Evolutionary conservation across 2,888 invertebrate genomes (phyloP).

Genomic region (Pseudococcus viburni): DNA sequence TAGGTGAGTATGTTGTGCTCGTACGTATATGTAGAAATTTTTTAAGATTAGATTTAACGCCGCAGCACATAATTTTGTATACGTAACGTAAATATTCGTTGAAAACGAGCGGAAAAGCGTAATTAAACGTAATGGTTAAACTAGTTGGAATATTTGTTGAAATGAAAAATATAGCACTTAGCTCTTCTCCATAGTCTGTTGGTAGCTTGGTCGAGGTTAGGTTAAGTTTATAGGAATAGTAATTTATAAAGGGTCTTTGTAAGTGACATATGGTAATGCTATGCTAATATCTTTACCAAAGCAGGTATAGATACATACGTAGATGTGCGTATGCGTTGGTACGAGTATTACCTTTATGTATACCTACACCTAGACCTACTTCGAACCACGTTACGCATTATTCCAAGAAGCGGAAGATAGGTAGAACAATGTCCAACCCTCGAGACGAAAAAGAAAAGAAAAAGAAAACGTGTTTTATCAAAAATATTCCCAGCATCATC

Average conservation of each 20-base stretch:
- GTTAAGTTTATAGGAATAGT: conserved; percentile 35
- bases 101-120: conserved; percentile 34
- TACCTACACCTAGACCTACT: neutral
- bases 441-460: neutral
- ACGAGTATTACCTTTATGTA: neutral
- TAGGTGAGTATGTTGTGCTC: neutral
- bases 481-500: neutral
- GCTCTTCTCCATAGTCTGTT: conserved; percentile 19
- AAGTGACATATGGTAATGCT: conserved; percentile 55
- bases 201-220: conserved; percentile 30
- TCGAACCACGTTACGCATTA: conserved; percentile 5
- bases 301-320: neutral
- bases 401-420: neutral
- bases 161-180: conserved; percentile 55
- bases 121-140: conserved; percentile 50
- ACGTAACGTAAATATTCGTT: conserved; percentile 20
- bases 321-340: no score
- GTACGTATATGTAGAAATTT: neutral
- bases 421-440: neutral
- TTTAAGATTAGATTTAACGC: neutral
- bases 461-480: conserved; percentile 1
- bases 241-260: conserved; percentile 53
- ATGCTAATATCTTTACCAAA: conserved; percentile 1
- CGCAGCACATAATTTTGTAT: neutral
- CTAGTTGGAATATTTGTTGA: conserved; percentile 47